Conservation (phyloP, 92 coral and sea anemone species). For the Nematostella vectensis region DNA sequence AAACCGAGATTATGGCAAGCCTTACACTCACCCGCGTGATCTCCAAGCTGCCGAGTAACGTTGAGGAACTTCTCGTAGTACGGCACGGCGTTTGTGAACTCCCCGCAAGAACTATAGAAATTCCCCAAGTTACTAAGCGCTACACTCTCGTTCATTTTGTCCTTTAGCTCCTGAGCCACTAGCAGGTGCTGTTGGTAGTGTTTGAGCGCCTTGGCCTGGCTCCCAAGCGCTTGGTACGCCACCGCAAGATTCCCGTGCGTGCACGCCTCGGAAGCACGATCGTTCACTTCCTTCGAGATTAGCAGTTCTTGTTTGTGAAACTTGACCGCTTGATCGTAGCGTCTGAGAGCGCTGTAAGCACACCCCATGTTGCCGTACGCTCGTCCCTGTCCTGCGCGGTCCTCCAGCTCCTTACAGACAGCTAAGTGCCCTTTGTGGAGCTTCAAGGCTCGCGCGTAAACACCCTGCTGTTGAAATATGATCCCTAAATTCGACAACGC, state of each 20-base stretch:
- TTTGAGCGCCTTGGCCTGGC: conserved; percentile 77
- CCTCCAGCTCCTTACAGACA: conserved; percentile 83
- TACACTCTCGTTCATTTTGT: conserved; percentile 73
- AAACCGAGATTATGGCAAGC: conserved; percentile 96
- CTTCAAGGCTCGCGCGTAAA: conserved; percentile 75
- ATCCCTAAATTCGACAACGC: conserved; percentile 93
- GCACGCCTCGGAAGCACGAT: conserved; percentile 86
- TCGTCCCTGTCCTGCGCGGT: conserved; percentile 99
- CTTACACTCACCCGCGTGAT: conserved; percentile 74
- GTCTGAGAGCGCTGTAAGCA: conserved; percentile 86
- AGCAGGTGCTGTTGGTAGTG: conserved; percentile 91
- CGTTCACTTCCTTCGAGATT: conserved; percentile 91
- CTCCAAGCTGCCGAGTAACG: conserved; percentile 50
- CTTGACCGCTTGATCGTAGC: conserved; percentile 94
- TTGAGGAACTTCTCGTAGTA: conserved; percentile 77
- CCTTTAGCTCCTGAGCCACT: conserved; percentile 73
- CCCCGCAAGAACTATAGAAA: conserved; percentile 91
- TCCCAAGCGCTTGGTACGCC: conserved; percentile 92
- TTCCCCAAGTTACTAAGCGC: conserved; percentile 91
- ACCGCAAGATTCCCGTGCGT: conserved; percentile 98
- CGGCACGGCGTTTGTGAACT: conserved; percentile 72
- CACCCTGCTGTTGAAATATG: conserved; percentile 82
- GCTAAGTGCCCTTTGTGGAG: conserved; percentile 90
- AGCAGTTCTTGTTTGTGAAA: conserved; percentile 89
- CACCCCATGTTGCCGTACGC: conserved; percentile 99